Conservation (phyloP, 2,888 invertebrate genomes). For the Platycnemis pennipes region DNA sequence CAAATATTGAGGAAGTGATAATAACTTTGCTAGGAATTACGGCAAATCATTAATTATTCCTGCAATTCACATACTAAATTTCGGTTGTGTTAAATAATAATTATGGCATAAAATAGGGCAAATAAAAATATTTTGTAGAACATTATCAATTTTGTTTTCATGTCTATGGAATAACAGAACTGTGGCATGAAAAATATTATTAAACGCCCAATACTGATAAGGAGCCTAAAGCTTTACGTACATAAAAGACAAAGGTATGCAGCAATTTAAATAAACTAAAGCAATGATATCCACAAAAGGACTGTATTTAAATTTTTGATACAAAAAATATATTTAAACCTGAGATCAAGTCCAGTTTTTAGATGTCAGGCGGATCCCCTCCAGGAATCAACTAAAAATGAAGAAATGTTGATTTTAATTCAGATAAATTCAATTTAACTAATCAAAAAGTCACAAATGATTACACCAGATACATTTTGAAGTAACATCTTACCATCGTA, state of each 20-base stretch:
- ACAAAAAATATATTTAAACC: constrained; percentile 49
- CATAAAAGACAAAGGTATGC: not conserved
- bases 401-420: constrained; percentile 55
- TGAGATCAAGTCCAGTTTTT: not conserved
- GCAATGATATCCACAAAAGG: not conserved
- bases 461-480: not conserved
- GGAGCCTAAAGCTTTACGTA: too few relatives aligned
- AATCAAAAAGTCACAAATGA: constrained; percentile 57
- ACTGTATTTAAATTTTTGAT: constrained; percentile 53
- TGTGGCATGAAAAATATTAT: too few relatives aligned
- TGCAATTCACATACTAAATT: too few relatives aligned
- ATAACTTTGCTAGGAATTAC: constrained; percentile 65
- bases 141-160: too few relatives aligned
- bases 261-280: not conserved
- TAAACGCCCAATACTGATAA: too few relatives aligned
- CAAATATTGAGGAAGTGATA: constrained; percentile 75
- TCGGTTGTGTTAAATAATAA: not conserved
- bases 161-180: too few relatives aligned
- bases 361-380: constrained; percentile 87
- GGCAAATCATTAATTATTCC: not conserved
- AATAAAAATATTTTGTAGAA: too few relatives aligned
- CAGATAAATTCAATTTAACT: constrained; percentile 63
- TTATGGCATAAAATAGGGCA: not conserved
- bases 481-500: constrained; percentile 90
- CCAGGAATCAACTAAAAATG: constrained; percentile 87